phyloP scores from a whole-genome alignment of 2,797 vertebrate genomes.

The Cebuella pygmaea region DNA sequence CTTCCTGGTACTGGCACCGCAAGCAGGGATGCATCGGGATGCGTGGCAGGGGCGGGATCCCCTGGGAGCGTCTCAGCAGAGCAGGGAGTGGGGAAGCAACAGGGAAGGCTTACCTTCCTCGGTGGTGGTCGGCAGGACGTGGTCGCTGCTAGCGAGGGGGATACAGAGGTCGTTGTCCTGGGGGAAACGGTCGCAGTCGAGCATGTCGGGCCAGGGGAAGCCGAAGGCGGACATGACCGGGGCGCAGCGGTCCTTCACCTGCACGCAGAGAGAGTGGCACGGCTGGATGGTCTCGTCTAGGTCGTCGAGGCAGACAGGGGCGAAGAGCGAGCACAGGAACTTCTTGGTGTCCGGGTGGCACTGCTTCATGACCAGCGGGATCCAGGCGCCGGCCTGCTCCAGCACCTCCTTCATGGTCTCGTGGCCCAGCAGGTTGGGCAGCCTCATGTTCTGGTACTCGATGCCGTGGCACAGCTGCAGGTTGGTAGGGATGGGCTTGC shows the following conservation, averaged over 20 bases:
- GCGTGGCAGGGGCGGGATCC: background rate
- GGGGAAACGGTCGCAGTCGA: constrained; percentile 95
- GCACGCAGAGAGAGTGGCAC: constrained; percentile 95
- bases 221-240: constrained; percentile 98
- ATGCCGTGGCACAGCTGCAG: constrained; percentile 95
- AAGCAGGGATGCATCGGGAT: background rate
- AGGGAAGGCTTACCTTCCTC: constrained; percentile 89
- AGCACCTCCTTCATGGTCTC: constrained; percentile 97
- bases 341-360: constrained; percentile 97
- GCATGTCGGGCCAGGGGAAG: constrained; percentile 98
- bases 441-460: constrained; percentile 96
- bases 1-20: background rate
- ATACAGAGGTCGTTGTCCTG: constrained; percentile 97
- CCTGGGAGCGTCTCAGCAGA: background rate
- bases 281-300: constrained; percentile 97
- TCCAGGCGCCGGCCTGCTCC: constrained; percentile 98
- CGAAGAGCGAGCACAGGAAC: constrained; percentile 98
- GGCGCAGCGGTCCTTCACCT: constrained; percentile 93
- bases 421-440: constrained; percentile 98
- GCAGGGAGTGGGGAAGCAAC: background rate
- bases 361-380: constrained; percentile 96
- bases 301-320: constrained; percentile 96
- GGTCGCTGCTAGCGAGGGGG: constrained; percentile 90
- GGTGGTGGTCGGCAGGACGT: constrained; percentile 90
- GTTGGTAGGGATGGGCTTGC: constrained; percentile 94